Conservation (phyloP, 2,113 vertebrate species). For the Melospiza melodia region DNA sequence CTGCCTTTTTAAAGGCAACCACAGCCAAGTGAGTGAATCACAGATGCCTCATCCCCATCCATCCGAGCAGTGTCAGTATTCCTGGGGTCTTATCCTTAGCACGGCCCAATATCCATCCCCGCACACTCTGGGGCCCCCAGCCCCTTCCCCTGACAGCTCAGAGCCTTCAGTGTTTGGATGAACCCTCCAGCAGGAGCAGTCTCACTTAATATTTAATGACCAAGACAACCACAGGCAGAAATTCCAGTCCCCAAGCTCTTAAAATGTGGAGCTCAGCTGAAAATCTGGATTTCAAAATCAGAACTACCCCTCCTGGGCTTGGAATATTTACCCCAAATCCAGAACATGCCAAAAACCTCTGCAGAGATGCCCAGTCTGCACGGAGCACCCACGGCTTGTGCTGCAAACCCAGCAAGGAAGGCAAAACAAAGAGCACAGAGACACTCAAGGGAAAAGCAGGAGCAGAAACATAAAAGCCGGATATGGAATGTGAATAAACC, state of each 20-base stretch:
- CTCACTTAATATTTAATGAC: constrained; percentile 24
- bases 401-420: not conserved
- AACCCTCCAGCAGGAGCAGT: not conserved
- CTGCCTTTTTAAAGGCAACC: not conserved
- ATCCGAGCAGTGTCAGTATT: not conserved
- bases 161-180: not conserved
- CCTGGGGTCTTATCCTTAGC: not conserved
- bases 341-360: not conserved
- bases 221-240: not conserved
- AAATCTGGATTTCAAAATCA: not conserved
- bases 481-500: not conserved
- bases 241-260: not conserved
- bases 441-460: not conserved
- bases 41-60: not conserved
- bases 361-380: not conserved
- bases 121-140: not conserved
- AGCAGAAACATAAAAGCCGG: not conserved
- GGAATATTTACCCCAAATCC: not conserved
- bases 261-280: not conserved
- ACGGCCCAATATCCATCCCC: not conserved
- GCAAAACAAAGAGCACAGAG: not conserved
- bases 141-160: not conserved
- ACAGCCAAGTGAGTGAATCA: not conserved
- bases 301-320: not conserved
- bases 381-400: rapidly evolving